Evolutionary conservation across 2,113 vertebrate genomes (phyloP).

Genomic region (Cyanoderma ruficeps): DNA sequence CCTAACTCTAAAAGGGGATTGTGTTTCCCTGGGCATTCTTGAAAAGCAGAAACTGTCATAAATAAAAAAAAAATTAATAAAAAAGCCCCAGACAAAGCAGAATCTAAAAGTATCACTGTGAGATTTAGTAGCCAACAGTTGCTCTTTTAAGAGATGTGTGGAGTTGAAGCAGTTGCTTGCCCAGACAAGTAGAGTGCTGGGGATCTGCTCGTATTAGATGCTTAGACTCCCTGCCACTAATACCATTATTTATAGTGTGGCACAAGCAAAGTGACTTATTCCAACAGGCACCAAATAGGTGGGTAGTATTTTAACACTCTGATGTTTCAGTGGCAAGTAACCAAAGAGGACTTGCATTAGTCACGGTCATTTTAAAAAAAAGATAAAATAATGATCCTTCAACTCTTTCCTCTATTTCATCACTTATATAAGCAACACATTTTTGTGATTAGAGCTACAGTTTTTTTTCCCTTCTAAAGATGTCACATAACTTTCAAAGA

Average conservation of each 20-base stretch:
- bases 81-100: neutral
- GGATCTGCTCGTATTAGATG: neutral
- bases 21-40: neutral
- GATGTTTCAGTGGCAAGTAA: constrained; percentile 57
- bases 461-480: constrained; percentile 24
- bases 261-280: constrained; percentile 12
- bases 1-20: neutral
- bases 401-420: constrained; percentile 9
- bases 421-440: neutral
- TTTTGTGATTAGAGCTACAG: constrained; percentile 26
- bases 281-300: constrained; percentile 15
- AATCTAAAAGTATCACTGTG: neutral
- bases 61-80: neutral
- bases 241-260: constrained; percentile 50
- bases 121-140: neutral
- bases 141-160: neutral
- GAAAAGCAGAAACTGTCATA: neutral
- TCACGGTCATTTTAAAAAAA: neutral
- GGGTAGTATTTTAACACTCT: constrained; percentile 43
- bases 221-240: constrained; percentile 14
- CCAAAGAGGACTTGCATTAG: neutral
- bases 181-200: constrained; percentile 9
- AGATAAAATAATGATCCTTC: neutral
- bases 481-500: constrained; percentile 36
- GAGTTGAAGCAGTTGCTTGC: constrained; percentile 15